These are phyloP conservation scores for Peromyscus attwateri DNA, from an alignment of 2,797 vertebrate species.

Conservation along the genomic window DNA sequence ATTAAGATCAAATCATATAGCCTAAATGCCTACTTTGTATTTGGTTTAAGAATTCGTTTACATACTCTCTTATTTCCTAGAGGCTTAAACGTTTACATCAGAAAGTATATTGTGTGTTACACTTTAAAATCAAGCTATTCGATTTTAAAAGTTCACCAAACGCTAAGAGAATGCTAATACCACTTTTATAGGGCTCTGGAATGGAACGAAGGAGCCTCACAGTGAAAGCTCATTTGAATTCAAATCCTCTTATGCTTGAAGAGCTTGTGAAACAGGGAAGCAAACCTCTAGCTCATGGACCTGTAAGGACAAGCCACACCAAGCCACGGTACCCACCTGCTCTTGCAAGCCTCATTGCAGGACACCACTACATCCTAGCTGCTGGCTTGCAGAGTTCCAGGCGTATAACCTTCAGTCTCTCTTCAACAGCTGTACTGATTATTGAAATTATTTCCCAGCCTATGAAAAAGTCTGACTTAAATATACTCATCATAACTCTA, in stretches of 20 bases:
- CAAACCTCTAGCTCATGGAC: background rate
- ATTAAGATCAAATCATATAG: constrained; percentile 71
- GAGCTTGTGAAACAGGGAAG: background rate
- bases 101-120: constrained; percentile 9
- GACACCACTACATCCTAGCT: background rate
- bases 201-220: constrained; percentile 38
- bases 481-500: constrained; percentile 17
- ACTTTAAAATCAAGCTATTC: constrained; percentile 66
- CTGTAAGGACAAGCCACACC: background rate
- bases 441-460: constrained; percentile 6
- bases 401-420: background rate
- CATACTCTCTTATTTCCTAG: constrained; percentile 71
- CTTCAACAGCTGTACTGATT: background rate
- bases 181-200: constrained; percentile 20
- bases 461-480: constrained; percentile 31
- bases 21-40: constrained; percentile 68
- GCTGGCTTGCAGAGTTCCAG: background rate
- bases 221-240: constrained; percentile 43
- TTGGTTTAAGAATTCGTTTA: constrained; percentile 72
- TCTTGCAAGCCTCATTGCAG: background rate
- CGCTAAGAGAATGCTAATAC: constrained; percentile 48
- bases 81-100: constrained; percentile 50
- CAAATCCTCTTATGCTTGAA: constrained; percentile 55
- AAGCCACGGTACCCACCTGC: background rate
- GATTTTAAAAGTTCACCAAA: constrained; percentile 63